Conservation (phyloP, 1,140 invertebrate species). For the Drosophila tristis region DNA sequence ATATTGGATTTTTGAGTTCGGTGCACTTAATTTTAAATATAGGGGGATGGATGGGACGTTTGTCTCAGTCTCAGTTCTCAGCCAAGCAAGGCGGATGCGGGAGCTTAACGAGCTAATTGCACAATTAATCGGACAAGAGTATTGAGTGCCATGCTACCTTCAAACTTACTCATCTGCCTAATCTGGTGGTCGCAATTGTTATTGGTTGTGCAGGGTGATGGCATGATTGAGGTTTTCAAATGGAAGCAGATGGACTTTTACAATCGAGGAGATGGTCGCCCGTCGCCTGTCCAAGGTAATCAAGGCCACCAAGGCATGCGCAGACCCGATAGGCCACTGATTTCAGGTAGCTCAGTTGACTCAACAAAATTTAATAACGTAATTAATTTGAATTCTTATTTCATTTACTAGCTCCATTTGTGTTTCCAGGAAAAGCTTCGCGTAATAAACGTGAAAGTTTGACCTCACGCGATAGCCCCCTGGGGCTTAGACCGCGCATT, state of each 20-base stretch:
- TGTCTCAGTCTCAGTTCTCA: constrained; percentile 22
- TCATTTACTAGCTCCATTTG: constrained; percentile 43
- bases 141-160: constrained; percentile 36
- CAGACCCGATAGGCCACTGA: constrained; percentile 19
- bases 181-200: constrained; percentile 29
- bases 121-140: background rate
- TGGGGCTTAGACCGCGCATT: constrained; percentile 24
- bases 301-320: background rate
- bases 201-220: constrained; percentile 41
- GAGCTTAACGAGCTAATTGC: background rate
- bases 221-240: constrained; percentile 83
- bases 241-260: constrained; percentile 85
- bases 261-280: constrained; percentile 63
- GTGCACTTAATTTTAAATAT: too few relatives aligned
- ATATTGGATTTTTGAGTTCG: background rate
- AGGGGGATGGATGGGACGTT: too few relatives aligned
- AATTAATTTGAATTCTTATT: constrained; percentile 2
- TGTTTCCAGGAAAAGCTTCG: constrained; percentile 46
- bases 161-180: constrained; percentile 29
- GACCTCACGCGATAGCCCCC: constrained; percentile 56
- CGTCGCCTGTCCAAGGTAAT: too few relatives aligned
- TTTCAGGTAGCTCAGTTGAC: constrained; percentile 37
- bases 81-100: constrained; percentile 8
- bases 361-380: background rate
- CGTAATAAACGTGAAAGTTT: constrained; percentile 49